phyloP scores from a whole-genome alignment of 1,140 invertebrate genomes.

The Nasonia longicornis region DNA sequence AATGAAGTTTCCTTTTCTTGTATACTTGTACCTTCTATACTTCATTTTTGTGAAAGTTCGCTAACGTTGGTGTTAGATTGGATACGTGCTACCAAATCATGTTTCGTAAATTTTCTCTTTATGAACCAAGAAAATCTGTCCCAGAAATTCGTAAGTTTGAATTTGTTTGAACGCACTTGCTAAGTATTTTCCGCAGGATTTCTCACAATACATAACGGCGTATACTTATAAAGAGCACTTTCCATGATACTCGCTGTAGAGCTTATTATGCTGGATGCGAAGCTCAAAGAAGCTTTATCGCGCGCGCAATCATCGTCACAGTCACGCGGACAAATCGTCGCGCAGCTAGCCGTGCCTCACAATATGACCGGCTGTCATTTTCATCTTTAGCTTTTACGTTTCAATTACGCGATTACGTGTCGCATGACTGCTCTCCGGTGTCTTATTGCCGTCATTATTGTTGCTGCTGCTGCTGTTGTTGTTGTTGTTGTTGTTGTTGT shows the following conservation, averaged over 20 bases:
- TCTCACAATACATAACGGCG: too few relatives aligned
- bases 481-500: background rate
- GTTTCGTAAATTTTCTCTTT: too few relatives aligned
- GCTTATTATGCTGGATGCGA: conserved; percentile 45
- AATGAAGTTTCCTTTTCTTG: too few relatives aligned
- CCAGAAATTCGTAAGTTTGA: too few relatives aligned
- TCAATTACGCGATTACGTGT: conserved; percentile 54
- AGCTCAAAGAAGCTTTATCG: conserved; percentile 47
- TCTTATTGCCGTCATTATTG: background rate
- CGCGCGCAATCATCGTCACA: conserved; percentile 52
- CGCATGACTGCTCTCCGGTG: background rate
- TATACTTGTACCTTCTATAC: too few relatives aligned
- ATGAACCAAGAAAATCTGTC: too few relatives aligned
- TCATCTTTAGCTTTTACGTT: conserved; percentile 54
- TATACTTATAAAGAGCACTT: too few relatives aligned
- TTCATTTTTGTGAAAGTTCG: too few relatives aligned
- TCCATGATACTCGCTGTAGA: background rate
- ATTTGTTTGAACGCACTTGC: too few relatives aligned
- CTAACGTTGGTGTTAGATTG: too few relatives aligned
- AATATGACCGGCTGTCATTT: conserved; percentile 53
- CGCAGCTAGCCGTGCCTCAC: conserved; percentile 46
- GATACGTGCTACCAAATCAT: too few relatives aligned
- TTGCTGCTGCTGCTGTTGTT: background rate
- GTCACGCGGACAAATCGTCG: conserved; percentile 50
- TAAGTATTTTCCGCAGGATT: too few relatives aligned